Conservation (phyloP, 1,140 invertebrate species). For the Drosophila kanapiae region DNA sequence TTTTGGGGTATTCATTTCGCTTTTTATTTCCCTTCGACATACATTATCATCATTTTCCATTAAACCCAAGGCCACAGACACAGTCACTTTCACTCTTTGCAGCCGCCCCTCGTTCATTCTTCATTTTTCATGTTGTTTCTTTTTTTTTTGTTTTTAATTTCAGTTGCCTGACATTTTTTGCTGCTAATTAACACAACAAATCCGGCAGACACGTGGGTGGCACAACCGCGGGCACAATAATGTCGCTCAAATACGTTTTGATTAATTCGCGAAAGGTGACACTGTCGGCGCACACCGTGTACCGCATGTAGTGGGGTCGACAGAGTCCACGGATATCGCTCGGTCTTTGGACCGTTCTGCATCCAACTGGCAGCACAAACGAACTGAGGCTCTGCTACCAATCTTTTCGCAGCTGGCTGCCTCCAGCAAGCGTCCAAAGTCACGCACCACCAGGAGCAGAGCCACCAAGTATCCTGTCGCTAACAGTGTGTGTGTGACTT, state of each 20-base stretch:
- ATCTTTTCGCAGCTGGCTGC: slow-evolving; percentile 46
- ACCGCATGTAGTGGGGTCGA: slow-evolving; percentile 22
- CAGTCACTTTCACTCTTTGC: slow-evolving; percentile 34
- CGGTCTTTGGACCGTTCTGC: slow-evolving; percentile 65
- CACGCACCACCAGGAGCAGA: slow-evolving; percentile 56
- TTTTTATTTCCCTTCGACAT: slow-evolving; percentile 18
- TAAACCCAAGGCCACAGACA: slow-evolving; percentile 38
- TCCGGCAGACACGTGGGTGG: slow-evolving; percentile 26
- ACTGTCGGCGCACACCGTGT: slow-evolving; percentile 27
- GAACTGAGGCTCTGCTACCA: slow-evolving; percentile 51
- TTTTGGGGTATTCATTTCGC: slow-evolving; percentile 19
- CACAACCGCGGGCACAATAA: slow-evolving; percentile 8
- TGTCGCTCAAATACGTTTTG: slow-evolving; percentile 32
- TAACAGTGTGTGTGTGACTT: slow-evolving; percentile 6
- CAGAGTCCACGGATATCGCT: slow-evolving; percentile 20
- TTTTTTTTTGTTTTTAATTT: slow-evolving; percentile 11
- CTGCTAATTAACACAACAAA: slow-evolving; percentile 50
- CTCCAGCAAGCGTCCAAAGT: slow-evolving; percentile 36
- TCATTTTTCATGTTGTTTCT: not conserved
- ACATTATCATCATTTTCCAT: slow-evolving; percentile 35
- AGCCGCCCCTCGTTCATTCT: not conserved
- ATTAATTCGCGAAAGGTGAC: slow-evolving; percentile 53
- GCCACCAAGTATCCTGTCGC: slow-evolving; percentile 27
- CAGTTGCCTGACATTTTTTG: slow-evolving; percentile 33
- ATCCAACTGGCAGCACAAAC: slow-evolving; percentile 64